These are phyloP conservation scores for Euzophera pinguis DNA, from an alignment of 2,888 invertebrate species.

Conservation along the genomic window DNA sequence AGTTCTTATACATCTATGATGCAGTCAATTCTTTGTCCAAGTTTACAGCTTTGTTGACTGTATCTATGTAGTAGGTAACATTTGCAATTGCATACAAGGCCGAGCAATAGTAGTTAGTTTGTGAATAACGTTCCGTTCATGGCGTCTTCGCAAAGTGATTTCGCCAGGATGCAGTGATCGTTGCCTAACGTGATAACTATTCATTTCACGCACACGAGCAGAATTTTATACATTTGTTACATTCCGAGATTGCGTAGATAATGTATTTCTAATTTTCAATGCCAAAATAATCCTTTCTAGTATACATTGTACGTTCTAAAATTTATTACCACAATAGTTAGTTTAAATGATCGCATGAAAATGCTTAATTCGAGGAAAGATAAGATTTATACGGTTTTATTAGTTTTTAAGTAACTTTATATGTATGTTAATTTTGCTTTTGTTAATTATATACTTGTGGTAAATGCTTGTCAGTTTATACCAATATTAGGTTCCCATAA, in stretches of 20 bases:
- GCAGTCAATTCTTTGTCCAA: too few species aligned
- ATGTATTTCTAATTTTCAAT: neutral
- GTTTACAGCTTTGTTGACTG: too few species aligned
- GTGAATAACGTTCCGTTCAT: neutral
- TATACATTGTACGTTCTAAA: neutral
- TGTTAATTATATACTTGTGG: too few species aligned
- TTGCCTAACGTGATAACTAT: slow-evolving; percentile 6
- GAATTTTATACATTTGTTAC: slow-evolving; percentile 3
- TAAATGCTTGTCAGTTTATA: too few species aligned
- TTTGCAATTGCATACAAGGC: neutral
- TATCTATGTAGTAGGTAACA: too few species aligned
- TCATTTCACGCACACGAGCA: neutral
- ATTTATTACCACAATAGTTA: neutral
- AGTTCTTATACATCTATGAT: too few species aligned
- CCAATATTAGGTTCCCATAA: too few species aligned
- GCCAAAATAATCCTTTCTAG: slow-evolving; percentile 3
- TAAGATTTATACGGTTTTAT: too few species aligned
- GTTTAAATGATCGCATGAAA: neutral
- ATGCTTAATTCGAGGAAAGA: too few species aligned
- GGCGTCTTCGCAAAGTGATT: slow-evolving; percentile 5
- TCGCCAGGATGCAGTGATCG: slow-evolving; percentile 1
- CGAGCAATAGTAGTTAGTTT: neutral
- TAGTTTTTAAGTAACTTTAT: too few species aligned
- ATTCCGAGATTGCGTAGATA: neutral
- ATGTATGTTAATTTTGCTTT: too few species aligned